Evolutionary conservation across 2,113 vertebrate genomes (phyloP).

Genomic region (Festucalex cinctus): DNA sequence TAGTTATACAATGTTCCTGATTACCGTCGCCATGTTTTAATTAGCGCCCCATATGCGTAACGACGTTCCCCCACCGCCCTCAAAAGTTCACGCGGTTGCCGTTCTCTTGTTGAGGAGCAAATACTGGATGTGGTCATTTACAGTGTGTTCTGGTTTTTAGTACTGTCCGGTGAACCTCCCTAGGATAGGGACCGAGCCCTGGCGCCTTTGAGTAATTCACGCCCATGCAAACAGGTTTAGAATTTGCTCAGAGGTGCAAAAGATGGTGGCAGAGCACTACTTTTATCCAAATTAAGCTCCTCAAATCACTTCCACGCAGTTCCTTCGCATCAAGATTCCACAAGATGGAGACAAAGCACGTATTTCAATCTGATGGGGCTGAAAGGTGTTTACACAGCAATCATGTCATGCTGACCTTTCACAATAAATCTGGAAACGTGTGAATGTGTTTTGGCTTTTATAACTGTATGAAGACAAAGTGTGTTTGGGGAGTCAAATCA

Average conservation of each 20-base stretch:
- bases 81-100: conserved; percentile 3
- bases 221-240: neutral
- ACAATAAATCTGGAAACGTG: too few species aligned
- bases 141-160: neutral
- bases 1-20: conserved; percentile 73
- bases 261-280: neutral
- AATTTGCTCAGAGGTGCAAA: too few species aligned
- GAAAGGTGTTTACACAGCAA: too few species aligned
- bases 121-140: neutral
- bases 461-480: too few species aligned
- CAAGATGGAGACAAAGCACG: too few species aligned
- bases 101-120: neutral
- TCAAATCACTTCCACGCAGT: neutral
- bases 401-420: too few species aligned
- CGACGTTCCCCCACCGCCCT: conserved; percentile 13
- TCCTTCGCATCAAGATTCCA: neutral
- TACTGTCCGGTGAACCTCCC: too few species aligned
- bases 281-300: neutral
- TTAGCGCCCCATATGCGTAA: conserved; percentile 59
- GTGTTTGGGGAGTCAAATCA: too few species aligned
- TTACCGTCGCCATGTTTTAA: conserved; percentile 72
- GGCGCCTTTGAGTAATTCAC: neutral
- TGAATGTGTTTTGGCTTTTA: too few species aligned
- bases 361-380: too few species aligned
- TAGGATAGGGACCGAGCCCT: too few species aligned